Base-by-base conservation (phyloP, 1,140 invertebrate genomes). In the Aphis craccivora region DNA sequence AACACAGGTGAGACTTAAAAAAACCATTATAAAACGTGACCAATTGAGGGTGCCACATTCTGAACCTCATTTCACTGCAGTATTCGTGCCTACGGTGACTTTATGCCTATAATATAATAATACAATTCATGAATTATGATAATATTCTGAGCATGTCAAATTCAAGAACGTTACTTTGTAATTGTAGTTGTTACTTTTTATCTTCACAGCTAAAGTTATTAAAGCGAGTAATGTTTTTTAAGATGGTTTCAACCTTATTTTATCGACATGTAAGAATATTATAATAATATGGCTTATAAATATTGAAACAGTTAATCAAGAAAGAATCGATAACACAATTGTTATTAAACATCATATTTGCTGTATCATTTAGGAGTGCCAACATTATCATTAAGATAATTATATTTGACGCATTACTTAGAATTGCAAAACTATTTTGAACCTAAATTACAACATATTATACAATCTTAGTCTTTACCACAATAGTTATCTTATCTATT, bases 401-500 rank as follows among this genome's bases (percentile, higher is more conserved):
- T 37, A 55, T 55, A 53, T 37, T 40, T 37, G 48, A 9, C 22
- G 43, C 86, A 87, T 48, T 48, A 87, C 45, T 87, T 48, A 48
- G 11, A 48, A 87, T 89, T 89, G 51, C 88, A 55, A 89, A 89
- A 89, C 51, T 37, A 35, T 55, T 53, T 55, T 53, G 35, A 55
- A 89, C 48, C 45, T 30, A 48, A 87, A 87, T 87, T 87, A 87
- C 86, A 87, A 87, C 86, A 51, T 14, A 87, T 25, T n/a, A 87
- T 25, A 84, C 7, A 25, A 7, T 84, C 23, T 40, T 37, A 40
- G 84, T 87, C 11, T 87, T 48, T 48, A 87, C 86, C 30, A 87
- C 86, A 87, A 87, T 51, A 48, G 86, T 48, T 48, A 87, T 87
- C 86, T 87, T 87, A 87, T 87, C 45, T 87, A 51, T 87, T 51